These are phyloP conservation scores for Chitala chitala DNA, from an alignment of 2,113 vertebrate species.

Conservation along the genomic window DNA sequence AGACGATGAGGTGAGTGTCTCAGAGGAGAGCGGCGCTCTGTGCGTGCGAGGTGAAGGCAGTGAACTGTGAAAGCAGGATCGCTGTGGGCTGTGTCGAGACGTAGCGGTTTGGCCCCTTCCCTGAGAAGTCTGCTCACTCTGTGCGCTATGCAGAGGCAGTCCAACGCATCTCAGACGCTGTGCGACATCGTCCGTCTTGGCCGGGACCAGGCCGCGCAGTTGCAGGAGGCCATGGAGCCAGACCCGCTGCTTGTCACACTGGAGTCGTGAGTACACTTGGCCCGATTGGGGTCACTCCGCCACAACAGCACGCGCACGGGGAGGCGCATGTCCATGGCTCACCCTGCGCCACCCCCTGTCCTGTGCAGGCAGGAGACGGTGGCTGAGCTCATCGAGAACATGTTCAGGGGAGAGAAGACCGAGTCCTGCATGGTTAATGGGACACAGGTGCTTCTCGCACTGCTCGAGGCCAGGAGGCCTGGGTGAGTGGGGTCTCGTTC, in stretches of 20 bases:
- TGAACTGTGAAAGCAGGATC: too few relatives aligned
- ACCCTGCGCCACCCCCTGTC: neutral
- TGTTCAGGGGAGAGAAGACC: constrained; percentile 81
- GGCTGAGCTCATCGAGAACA: constrained; percentile 82
- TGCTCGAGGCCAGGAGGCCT: constrained; percentile 83
- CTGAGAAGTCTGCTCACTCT: neutral
- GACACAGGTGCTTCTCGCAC: constrained; percentile 84
- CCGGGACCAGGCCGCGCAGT: constrained; percentile 87
- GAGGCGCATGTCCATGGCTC: neutral
- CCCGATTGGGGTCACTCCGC: too few relatives aligned
- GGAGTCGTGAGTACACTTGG: constrained; percentile 79
- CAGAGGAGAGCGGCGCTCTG: too few relatives aligned
- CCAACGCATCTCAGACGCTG: constrained; percentile 91
- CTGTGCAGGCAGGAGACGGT: constrained; percentile 81
- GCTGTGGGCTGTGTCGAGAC: too few relatives aligned
- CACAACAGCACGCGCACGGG: too few relatives aligned
- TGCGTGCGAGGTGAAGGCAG: too few relatives aligned
- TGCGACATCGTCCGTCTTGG: constrained; percentile 90
- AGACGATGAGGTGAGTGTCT: constrained; percentile 83
- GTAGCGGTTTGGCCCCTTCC: neutral
- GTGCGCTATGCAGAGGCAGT: constrained; percentile 76
- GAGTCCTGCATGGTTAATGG: constrained; percentile 88
- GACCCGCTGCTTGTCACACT: constrained; percentile 82
- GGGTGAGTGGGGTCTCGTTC: constrained; percentile 64
- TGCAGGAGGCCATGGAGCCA: constrained; percentile 75